These are phyloP conservation scores for Epinotia bilunana DNA, from an alignment of 2,888 invertebrate species.

Conservation along the genomic window DNA sequence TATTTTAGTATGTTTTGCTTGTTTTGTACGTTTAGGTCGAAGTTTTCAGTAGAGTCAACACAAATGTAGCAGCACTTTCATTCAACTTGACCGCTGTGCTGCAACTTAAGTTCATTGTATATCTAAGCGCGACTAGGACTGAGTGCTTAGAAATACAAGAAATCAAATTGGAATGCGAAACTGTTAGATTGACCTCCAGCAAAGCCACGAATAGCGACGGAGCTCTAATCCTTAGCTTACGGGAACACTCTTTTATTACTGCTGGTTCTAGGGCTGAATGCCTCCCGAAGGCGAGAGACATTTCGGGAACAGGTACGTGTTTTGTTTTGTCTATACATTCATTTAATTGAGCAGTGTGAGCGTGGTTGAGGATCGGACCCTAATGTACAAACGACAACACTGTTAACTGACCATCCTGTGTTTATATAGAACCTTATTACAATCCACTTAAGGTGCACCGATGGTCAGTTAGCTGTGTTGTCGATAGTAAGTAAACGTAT, in stretches of 20 bases:
- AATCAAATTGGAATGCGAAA: background rate
- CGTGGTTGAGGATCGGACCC: background rate
- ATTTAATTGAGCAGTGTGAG: background rate
- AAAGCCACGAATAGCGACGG: conserved; percentile 22
- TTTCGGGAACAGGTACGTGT: background rate
- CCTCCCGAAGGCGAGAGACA: background rate
- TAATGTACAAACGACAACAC: too few species aligned
- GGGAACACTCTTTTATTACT: conserved; percentile 34
- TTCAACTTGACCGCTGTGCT: too few species aligned
- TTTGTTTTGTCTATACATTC: background rate
- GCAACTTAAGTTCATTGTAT: too few species aligned
- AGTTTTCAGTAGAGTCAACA: too few species aligned
- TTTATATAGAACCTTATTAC: too few species aligned
- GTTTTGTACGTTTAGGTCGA: too few species aligned
- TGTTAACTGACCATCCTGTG: too few species aligned
- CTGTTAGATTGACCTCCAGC: background rate
- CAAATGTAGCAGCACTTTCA: too few species aligned
- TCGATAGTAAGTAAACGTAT: too few species aligned
- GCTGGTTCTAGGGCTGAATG: conserved; percentile 1
- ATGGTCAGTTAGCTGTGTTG: too few species aligned
- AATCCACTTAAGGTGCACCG: too few species aligned
- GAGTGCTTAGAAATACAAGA: background rate
- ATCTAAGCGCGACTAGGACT: too few species aligned
- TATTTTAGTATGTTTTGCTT: background rate
- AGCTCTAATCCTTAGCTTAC: conserved; percentile 29